phyloP scores from a whole-genome alignment of 2,113 vertebrate species.

The Triplophysa tibetana region DNA sequence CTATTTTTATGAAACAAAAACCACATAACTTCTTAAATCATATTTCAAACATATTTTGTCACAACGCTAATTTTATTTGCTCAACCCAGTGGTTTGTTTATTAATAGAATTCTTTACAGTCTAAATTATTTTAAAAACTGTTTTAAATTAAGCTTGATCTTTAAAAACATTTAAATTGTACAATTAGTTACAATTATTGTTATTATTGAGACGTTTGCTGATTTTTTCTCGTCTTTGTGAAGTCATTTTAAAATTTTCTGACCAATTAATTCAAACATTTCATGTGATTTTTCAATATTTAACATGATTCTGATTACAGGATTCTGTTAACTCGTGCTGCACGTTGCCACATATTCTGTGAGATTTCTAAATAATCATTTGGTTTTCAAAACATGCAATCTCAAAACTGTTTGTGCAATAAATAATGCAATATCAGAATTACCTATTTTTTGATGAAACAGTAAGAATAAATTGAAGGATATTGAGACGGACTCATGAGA shows the following conservation, averaged over 20 bases:
- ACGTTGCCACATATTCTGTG: not conserved
- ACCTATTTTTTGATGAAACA: constrained; percentile 1
- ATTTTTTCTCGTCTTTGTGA: not conserved
- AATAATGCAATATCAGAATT: not conserved
- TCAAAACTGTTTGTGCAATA: not conserved
- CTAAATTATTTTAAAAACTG: not conserved
- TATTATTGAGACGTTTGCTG: not conserved
- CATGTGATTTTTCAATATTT: not conserved
- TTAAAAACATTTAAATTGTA: not conserved
- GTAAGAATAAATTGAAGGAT: not conserved
- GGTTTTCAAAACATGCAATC: not conserved
- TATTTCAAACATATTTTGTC: not conserved
- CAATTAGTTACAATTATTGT: not conserved
- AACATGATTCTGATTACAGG: not conserved
- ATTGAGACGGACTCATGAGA: not conserved
- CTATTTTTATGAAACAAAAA: not conserved
- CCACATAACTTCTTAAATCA: not conserved
- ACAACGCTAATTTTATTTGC: not conserved
- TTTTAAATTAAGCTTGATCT: not conserved
- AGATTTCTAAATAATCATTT: not conserved
- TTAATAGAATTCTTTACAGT: not conserved
- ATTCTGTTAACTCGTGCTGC: not conserved
- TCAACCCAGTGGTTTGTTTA: not conserved
- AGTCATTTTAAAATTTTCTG: not conserved
- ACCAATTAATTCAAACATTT: not conserved